Evolutionary conservation across 2,797 vertebrate species (phyloP).

Genomic region (Phoebastria nigripes): DNA sequence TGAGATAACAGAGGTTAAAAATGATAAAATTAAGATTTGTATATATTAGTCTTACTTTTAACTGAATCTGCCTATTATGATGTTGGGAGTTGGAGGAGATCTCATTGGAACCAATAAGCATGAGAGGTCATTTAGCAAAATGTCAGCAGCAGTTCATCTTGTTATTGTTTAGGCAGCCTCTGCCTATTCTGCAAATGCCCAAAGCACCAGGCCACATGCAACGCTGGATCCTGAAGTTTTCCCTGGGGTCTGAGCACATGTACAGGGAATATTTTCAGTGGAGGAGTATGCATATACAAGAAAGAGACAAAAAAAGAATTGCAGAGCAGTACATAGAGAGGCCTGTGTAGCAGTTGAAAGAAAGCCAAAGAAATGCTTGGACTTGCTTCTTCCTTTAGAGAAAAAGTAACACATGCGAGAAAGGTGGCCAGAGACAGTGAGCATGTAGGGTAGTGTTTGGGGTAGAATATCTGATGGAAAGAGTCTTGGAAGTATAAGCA

Average conservation of each 20-base stretch:
- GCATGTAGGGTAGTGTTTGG: not conserved
- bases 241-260: not conserved
- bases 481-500: not conserved
- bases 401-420: not conserved
- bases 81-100: not conserved
- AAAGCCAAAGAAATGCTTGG: not conserved
- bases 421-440: not conserved
- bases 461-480: not conserved
- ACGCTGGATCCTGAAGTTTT: not conserved
- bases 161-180: not conserved
- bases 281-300: not conserved
- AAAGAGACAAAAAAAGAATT: not conserved
- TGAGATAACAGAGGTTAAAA: not conserved
- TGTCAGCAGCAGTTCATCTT: not conserved
- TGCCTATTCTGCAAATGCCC: not conserved
- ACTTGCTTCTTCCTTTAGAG: not conserved
- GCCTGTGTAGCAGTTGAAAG: not conserved
- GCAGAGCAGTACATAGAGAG: not conserved
- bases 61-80: not conserved
- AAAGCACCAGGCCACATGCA: not conserved
- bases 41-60: not conserved
- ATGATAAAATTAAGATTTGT: not conserved
- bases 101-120: not conserved
- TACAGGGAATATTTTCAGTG: not conserved
- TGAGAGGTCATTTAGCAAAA: not conserved